These are phyloP conservation scores for Lemur catta DNA, from an alignment of 2,797 vertebrate genomes.

Conservation along the genomic window DNA sequence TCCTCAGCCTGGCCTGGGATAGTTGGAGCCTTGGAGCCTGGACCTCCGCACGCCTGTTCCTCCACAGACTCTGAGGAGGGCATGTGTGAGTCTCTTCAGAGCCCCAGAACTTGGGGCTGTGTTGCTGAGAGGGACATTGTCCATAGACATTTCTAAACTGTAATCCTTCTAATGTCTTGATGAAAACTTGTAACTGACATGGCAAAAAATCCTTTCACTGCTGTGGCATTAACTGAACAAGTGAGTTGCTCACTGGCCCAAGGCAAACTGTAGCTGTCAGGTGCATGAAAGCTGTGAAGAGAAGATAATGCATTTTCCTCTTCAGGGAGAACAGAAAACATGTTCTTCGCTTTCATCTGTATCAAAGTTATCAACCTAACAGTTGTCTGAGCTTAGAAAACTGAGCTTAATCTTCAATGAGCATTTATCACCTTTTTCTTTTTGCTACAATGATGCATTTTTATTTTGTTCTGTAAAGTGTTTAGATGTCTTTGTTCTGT, in stretches of 20 bases:
- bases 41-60: neutral
- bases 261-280: conserved; percentile 71
- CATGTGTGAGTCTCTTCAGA: neutral
- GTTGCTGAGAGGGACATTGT: conserved; percentile 56
- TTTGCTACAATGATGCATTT: neutral
- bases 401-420: conserved; percentile 31
- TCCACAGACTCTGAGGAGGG: neutral
- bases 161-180: conserved; percentile 59
- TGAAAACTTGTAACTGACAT: conserved; percentile 29
- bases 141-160: conserved; percentile 40
- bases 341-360: conserved; percentile 54
- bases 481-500: conserved; percentile 48
- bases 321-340: conserved; percentile 60
- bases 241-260: conserved; percentile 43
- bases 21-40: neutral
- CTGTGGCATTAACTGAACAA: conserved; percentile 58
- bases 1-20: neutral
- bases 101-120: neutral
- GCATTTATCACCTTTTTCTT: conserved; percentile 53
- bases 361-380: conserved; percentile 60
- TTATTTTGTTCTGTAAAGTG: conserved; percentile 44
- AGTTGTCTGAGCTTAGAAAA: conserved; percentile 65
- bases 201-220: conserved; percentile 48
- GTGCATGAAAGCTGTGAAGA: conserved; percentile 29
- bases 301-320: conserved; percentile 65